These are phyloP conservation scores for Palythoa grandiflora DNA, from an alignment of 92 coral and sea anemone species.

Conservation along the genomic window DNA sequence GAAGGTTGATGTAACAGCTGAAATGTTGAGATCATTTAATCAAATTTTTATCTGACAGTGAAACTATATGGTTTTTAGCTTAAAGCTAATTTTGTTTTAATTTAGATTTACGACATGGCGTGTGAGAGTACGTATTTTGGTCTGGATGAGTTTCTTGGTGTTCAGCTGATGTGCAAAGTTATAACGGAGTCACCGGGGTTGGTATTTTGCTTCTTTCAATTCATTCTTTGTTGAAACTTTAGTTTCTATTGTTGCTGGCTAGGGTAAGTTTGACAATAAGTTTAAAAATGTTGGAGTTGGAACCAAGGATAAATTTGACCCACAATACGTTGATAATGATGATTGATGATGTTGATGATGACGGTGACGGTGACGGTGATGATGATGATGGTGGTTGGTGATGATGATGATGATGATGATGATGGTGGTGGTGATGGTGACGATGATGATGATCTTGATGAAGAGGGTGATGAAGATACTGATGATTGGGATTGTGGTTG, in stretches of 20 bases:
- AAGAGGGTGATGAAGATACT: neutral
- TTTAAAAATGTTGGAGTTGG: no score
- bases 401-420: neutral
- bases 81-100: neutral
- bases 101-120: constrained; percentile 81
- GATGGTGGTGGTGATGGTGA: neutral
- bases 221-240: no score
- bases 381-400: no score
- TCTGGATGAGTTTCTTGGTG: constrained; percentile 84
- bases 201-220: neutral
- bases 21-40: no score
- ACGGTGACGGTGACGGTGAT: neutral
- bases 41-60: no score
- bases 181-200: constrained; percentile 59
- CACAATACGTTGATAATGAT: neutral
- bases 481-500: no score
- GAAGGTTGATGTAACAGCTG: no score
- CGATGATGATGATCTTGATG: neutral
- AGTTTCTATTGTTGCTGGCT: no score
- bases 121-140: constrained; percentile 92
- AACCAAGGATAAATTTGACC: no score
- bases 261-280: no score
- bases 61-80: no score
- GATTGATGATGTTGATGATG: neutral
- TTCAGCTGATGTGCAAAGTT: constrained; percentile 82